phyloP scores from a whole-genome alignment of 1,140 invertebrate species.

The Colletes gigas region DNA sequence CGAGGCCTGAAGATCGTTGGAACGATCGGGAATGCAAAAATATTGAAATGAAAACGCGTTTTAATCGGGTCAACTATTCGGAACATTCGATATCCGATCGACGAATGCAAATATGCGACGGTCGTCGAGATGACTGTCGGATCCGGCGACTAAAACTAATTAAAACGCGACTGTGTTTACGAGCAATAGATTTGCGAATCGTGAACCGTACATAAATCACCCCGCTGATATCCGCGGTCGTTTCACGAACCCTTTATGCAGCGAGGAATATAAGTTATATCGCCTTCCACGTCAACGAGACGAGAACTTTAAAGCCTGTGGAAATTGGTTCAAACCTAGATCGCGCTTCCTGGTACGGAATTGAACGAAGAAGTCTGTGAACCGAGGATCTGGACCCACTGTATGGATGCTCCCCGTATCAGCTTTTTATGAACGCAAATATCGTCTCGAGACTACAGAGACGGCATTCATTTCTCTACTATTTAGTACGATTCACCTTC shows the following conservation, averaged over 20 bases:
- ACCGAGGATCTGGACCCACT: slow-evolving; percentile 10
- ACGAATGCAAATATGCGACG: slow-evolving; percentile 19
- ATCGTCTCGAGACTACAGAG: slow-evolving; percentile 33
- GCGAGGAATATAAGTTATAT: slow-evolving; percentile 10
- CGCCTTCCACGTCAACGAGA: not conserved
- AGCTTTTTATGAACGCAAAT: slow-evolving; percentile 32
- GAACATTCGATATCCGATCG: slow-evolving; percentile 15
- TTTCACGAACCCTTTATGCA: not conserved
- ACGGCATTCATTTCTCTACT: slow-evolving; percentile 47
- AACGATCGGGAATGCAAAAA: slow-evolving; percentile 18
- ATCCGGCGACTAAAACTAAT: not conserved
- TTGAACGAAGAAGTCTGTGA: slow-evolving; percentile 12
- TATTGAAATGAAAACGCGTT: slow-evolving; percentile 21
- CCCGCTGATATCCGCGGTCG: not conserved
- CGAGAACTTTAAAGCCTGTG: not conserved
- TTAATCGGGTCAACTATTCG: slow-evolving; percentile 15
- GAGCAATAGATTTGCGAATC: not conserved
- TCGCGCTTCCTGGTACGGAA: slow-evolving; percentile 5
- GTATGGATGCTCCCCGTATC: slow-evolving; percentile 11
- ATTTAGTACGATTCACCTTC: slow-evolving; percentile 7
- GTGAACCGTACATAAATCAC: not conserved
- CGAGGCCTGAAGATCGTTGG: not conserved
- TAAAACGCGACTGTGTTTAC: not conserved
- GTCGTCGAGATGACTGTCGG: not conserved
- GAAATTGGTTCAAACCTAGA: slow-evolving; percentile 21